Evolutionary conservation across 2,797 vertebrate species (phyloP), one percentile per base, ranked within the genome.

Genomic region (Gadopsis marmoratus): DNA sequence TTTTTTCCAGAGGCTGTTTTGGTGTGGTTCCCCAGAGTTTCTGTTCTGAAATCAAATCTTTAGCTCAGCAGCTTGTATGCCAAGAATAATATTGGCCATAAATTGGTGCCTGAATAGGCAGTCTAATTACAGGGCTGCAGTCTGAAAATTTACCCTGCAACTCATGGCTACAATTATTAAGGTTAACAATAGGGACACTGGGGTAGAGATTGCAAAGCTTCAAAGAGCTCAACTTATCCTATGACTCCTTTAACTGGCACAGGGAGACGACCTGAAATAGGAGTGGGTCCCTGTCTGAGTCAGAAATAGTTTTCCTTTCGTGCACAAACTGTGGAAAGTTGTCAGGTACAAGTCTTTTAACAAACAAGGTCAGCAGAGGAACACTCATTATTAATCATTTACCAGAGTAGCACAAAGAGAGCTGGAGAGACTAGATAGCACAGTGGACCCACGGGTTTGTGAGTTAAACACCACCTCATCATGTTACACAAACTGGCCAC

Each of bases 331-430:
- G 75, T 85, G 71, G 77, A 89, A 79, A 91, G 86, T 89, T 92
- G 93, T 94, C 92, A 94, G 93, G 92, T 93, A 94, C 93, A 93
- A 94, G 93, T 91, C 92, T 92, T 92, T 95, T 93, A 93, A 94
- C 93, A 93, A 93, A 91, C 92, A 93, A 92, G 94, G 93, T 95
- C 91, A 93, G 88, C 77, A 60, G 87, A 93, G 94, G 92, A 95
- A 87, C 91, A 90, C 83, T 86, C 78, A 58, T 75, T 92, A 94
- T 95, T 90, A 96, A 95, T 95, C 90, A 95, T 95, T 95, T 91
- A 95, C 94, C 62, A 85, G 74, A 79, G 84, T 0, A 73, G 74
- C 75, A 92, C 91, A 93, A 89, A 92, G 91, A 85, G 84, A 89
- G 79, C 64, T 41, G 31, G 65, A 80, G 81, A 74, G 91, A 91